Conservation (phyloP, 2,113 vertebrate species). For the Burhinus oedicnemus region DNA sequence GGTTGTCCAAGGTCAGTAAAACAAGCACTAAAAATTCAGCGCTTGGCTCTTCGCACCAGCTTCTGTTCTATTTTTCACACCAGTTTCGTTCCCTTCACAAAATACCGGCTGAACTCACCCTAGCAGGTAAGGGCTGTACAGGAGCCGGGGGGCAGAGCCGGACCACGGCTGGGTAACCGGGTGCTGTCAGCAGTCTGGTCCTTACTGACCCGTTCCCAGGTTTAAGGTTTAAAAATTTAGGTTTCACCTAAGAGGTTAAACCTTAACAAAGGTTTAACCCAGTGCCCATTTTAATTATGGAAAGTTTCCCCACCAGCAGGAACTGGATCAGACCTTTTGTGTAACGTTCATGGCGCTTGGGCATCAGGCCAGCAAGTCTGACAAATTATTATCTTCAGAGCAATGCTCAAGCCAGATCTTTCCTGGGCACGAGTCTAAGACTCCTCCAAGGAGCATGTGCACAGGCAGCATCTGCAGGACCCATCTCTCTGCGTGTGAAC, state of each 20-base stretch:
- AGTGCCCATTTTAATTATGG: not conserved
- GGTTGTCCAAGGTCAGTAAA: conserved; percentile 13
- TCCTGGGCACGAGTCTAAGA: not conserved
- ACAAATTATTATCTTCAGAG: not conserved
- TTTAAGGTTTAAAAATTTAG: not conserved
- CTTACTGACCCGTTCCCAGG: not conserved
- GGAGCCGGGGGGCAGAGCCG: not conserved
- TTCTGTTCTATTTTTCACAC: not conserved
- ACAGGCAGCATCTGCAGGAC: not conserved
- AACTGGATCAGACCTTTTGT: rapidly evolving
- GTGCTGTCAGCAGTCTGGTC: not conserved
- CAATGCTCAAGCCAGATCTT: not conserved
- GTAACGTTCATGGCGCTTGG: rapidly evolving
- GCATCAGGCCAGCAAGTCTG: not conserved
- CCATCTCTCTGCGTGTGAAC: rapidly evolving
- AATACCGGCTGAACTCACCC: not conserved
- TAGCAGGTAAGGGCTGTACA: not conserved
- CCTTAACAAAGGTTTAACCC: not conserved
- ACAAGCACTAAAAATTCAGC: not conserved
- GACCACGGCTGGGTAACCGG: rapidly evolving
- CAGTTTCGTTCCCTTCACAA: not conserved
- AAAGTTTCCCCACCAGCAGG: not conserved
- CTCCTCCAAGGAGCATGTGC: not conserved
- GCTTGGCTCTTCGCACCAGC: not conserved
- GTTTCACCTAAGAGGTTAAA: not conserved